Conservation (phyloP, 2,888 invertebrate species). For the Celastrina argiolus region DNA sequence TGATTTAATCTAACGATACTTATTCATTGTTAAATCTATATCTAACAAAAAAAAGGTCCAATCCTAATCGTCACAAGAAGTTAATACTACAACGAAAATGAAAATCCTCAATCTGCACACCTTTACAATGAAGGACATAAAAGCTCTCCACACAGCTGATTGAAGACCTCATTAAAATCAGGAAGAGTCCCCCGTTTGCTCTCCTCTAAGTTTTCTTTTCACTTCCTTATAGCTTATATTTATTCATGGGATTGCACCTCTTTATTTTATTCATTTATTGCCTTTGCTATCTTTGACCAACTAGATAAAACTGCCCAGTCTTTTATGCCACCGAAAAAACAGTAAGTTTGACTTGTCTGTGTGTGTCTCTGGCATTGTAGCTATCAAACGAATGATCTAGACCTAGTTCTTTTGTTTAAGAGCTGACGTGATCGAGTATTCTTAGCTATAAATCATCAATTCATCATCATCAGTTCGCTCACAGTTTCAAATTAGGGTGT, state of each 20-base stretch:
- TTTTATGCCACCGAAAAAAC: no score
- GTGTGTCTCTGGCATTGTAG: no score
- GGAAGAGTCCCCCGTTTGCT: slow-evolving; percentile 46
- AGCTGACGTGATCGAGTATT: no score
- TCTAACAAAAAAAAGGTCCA: no score
- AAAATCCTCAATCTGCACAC: slow-evolving; percentile 24
- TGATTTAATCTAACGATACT: no score
- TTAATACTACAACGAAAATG: background rate
- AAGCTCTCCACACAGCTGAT: slow-evolving; percentile 43
- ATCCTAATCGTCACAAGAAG: background rate
- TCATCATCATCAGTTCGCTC: no score
- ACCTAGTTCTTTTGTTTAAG: no score
- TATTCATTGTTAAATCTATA: no score
- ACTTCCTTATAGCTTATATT: slow-evolving; percentile 33
- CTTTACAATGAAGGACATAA: slow-evolving; percentile 31
- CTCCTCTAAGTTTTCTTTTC: slow-evolving; percentile 34
- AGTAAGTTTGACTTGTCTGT: no score
- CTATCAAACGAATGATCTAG: no score
- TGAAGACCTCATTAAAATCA: slow-evolving; percentile 71
- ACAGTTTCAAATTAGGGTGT: no score
- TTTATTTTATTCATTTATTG: background rate
- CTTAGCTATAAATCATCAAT: no score
- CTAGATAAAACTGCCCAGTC: background rate
- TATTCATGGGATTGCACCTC: slow-evolving; percentile 27
- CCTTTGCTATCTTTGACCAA: background rate